Evolutionary conservation across 2,888 invertebrate genomes (phyloP), one percentile per base, ranked within the genome.

Genomic region (Bombyx huttoni): DNA sequence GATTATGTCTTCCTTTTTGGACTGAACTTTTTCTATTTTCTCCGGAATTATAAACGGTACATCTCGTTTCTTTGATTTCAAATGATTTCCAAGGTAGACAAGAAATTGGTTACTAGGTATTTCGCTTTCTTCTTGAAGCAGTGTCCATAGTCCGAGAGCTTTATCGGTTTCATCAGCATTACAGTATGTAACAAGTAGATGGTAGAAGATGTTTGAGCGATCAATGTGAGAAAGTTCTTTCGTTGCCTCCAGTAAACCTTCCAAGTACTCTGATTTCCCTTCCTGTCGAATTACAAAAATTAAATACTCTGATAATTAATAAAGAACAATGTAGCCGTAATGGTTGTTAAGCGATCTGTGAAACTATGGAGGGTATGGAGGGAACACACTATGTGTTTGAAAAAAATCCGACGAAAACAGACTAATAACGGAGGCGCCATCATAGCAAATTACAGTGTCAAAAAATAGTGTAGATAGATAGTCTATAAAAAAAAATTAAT

Each of bases 81-180:
- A 85, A 65, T 94, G 91, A 12, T 89, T 84, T 0, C 92, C 93
- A 24, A 97, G 87, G 48, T 87, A 84, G 1, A 65, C 55, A 0
- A 96, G 83, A 71, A 97, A 96, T 24, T 89, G 78, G 34, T 93
- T 92, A 34, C 90, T 91, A 0, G 96, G 93, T 13, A 92, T 77
- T 53, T 95, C 84, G 57, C 92, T 91, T 68, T 97, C 96, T 71
- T 97, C 96, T 78, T 96, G 96, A 83, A 96, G 91, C 65, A 93
- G 84, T 0, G 93, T 95, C 96, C 96, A 96, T 5, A 96, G 81
- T 0, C 91, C 91, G 9, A 95, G 68, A 0, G 94, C 95, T 73
- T 94, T 94, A 49, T 95, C 92, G 0, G 92, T 89, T 64, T 96
- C 91, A 47, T 93, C 89, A 0, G 90, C 89, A 64, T 93, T 92